A percentile compares a stretch with the other conserved stretches of the same genome.
Evolutionary conservation across 1,140 invertebrate species (phyloP).

Genomic region (Ylistrum balloti): DNA sequence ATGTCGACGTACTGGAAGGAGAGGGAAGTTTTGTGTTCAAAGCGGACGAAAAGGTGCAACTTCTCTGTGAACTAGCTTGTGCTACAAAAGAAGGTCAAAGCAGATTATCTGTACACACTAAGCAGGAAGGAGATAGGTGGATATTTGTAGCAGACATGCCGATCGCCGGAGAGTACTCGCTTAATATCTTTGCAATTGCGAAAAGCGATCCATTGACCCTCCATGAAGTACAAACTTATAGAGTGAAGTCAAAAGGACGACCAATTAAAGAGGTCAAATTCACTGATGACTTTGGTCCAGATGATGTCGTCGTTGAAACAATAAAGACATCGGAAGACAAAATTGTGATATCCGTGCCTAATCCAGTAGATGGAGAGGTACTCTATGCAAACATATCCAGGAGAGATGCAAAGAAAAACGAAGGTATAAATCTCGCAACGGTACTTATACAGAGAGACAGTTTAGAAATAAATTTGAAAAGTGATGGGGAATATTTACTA

Average conservation of each 20-base stretch:
- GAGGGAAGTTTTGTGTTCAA: slow-evolving; percentile 51
- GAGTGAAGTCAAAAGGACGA: slow-evolving; percentile 52
- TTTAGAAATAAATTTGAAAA: slow-evolving; percentile 49
- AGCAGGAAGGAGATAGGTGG: slow-evolving; percentile 47
- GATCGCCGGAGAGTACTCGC: slow-evolving; percentile 53
- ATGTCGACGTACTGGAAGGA: slow-evolving; percentile 51
- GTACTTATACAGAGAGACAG: background rate
- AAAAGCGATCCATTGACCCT: slow-evolving; percentile 39
- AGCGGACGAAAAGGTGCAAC: background rate
- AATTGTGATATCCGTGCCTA: slow-evolving; percentile 52
- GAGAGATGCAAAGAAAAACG: slow-evolving; percentile 45
- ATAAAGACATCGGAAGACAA: slow-evolving; percentile 52
- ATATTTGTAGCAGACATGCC: slow-evolving; percentile 54
- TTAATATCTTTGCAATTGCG: slow-evolving; percentile 56
- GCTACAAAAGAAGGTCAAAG: slow-evolving; percentile 48
- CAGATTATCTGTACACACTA: slow-evolving; percentile 41
- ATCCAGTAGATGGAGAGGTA: slow-evolving; percentile 9
- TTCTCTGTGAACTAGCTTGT: slow-evolving; percentile 54
- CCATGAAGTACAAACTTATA: slow-evolving; percentile 54
- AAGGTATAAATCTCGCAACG: slow-evolving; percentile 41
- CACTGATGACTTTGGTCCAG: slow-evolving; percentile 50
- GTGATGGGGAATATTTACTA: slow-evolving; percentile 56
- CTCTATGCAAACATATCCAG: slow-evolving; percentile 46
- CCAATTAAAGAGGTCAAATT: slow-evolving; percentile 52
- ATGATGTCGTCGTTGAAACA: slow-evolving; percentile 56